A percentile compares a stretch with the other conserved stretches of the same genome.
phyloP scores from a whole-genome alignment of 1,140 invertebrate genomes.

The Charaxes varanes region DNA sequence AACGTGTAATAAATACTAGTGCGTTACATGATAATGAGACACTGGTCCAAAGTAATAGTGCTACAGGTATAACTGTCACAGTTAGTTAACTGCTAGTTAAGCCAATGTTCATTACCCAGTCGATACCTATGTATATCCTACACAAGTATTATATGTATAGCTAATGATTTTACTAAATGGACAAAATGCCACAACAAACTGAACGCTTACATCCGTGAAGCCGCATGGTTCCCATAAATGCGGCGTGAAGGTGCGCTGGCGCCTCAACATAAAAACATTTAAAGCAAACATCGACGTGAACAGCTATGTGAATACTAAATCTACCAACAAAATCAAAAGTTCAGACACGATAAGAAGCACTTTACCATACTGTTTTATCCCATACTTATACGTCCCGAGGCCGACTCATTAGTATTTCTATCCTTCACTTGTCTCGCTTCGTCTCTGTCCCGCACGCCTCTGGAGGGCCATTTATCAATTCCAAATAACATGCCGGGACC shows the following conservation, averaged over 20 bases:
- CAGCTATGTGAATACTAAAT: slow-evolving; percentile 39
- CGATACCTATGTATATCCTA: too few relatives aligned
- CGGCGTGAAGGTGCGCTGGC: slow-evolving; percentile 41
- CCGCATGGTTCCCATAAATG: slow-evolving; percentile 29
- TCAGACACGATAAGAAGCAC: slow-evolving; percentile 51
- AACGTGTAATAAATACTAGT: too few relatives aligned
- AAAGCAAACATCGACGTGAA: slow-evolving; percentile 22
- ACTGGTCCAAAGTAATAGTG: too few relatives aligned
- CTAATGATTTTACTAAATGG: slow-evolving; percentile 7
- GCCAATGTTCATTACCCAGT: too few relatives aligned
- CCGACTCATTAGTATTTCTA: slow-evolving; percentile 54
- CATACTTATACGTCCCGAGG: slow-evolving; percentile 39
- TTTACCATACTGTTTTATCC: slow-evolving; percentile 52
- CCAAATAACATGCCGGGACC: slow-evolving; percentile 68
- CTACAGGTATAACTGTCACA: too few relatives aligned
- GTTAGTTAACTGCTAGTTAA: too few relatives aligned
- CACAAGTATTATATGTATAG: too few relatives aligned
- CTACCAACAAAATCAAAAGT: slow-evolving; percentile 35
- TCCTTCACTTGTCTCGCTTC: slow-evolving; percentile 48
- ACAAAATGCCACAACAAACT: slow-evolving; percentile 26
- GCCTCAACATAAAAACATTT: slow-evolving; percentile 22
- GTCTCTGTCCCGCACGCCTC: slow-evolving; percentile 50
- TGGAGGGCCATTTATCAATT: slow-evolving; percentile 70
- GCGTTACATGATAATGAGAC: too few relatives aligned
- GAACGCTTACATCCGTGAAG: slow-evolving; percentile 39